Percentiles rank a stretch among this genome's conserved stretches.
Conservation (phyloP, 2,113 vertebrate species). For the Entosphenus tridentatus region DNA sequence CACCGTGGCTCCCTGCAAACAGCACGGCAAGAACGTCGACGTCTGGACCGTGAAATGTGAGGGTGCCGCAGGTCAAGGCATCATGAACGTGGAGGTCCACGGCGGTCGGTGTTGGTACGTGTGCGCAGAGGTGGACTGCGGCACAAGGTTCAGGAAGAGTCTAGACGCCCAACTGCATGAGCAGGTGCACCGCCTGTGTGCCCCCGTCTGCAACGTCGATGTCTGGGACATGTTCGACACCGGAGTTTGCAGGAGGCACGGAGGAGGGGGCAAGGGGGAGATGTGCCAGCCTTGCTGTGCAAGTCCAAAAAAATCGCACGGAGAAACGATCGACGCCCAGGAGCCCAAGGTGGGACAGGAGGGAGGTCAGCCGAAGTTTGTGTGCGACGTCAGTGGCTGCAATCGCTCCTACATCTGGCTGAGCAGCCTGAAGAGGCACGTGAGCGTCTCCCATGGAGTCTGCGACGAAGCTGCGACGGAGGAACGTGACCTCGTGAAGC, state of each 20-base stretch:
- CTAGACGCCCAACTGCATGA: slow-evolving; percentile 69
- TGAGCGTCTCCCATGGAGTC: not conserved
- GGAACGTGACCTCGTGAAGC: no score
- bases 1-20: no score
- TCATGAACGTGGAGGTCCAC: slow-evolving; percentile 35
- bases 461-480: no score
- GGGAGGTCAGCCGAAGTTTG: not conserved
- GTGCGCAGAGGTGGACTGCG: slow-evolving; percentile 60
- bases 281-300: no score
- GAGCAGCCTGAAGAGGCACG: not conserved
- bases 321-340: no score
- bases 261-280: no score
- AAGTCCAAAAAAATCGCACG: no score
- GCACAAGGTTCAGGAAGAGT: slow-evolving; percentile 41
- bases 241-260: no score
- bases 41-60: no score
- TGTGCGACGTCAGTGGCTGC: not conserved
- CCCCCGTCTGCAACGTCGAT: slow-evolving; percentile 52
- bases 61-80: no score
- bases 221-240: slow-evolving; percentile 50
- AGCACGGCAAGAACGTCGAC: no score
- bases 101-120: slow-evolving; percentile 46
- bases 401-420: not conserved
- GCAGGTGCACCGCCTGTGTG: slow-evolving; percentile 52
- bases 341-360: not conserved